These are phyloP conservation scores for Ariopsis seemanni DNA, from an alignment of 2,113 vertebrate genomes.

Conservation along the genomic window DNA sequence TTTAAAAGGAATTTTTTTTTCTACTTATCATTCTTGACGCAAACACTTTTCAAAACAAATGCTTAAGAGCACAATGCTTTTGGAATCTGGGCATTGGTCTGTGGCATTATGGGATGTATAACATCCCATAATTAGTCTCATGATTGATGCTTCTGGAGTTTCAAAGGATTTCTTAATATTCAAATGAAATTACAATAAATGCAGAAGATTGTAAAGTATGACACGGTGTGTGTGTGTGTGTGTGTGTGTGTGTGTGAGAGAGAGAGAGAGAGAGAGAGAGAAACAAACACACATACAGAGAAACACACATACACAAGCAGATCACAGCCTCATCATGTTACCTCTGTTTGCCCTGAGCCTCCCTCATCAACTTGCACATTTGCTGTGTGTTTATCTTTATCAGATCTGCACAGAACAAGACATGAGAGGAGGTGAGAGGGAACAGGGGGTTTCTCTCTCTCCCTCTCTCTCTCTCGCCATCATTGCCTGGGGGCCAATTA, in stretches of 20 bases:
- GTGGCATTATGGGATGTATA: not conserved
- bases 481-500: constrained; percentile 82
- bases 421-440: constrained; percentile 45
- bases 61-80: too few relatives aligned
- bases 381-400: constrained; percentile 83
- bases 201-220: not conserved
- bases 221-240: too few relatives aligned
- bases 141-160: not conserved
- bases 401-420: constrained; percentile 75
- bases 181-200: not conserved
- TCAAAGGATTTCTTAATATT: not conserved
- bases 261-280: constrained; percentile 55
- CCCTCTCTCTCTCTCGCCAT: constrained; percentile 55
- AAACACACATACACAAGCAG: constrained; percentile 74
- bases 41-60: not conserved
- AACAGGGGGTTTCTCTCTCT: constrained; percentile 61
- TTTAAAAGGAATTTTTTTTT: not conserved
- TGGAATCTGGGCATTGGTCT: too few relatives aligned
- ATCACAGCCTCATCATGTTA: constrained; percentile 81
- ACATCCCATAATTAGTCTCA: not conserved
- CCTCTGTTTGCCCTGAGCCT: constrained; percentile 79
- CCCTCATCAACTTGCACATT: constrained; percentile 80
- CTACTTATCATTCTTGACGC: not conserved
- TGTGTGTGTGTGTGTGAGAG: too few relatives aligned
- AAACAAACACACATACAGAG: constrained; percentile 75